Evolutionary conservation across 1,140 invertebrate genomes (phyloP), one percentile per base, ranked within the genome.

Genomic region (Drosophila nebulosa): DNA sequence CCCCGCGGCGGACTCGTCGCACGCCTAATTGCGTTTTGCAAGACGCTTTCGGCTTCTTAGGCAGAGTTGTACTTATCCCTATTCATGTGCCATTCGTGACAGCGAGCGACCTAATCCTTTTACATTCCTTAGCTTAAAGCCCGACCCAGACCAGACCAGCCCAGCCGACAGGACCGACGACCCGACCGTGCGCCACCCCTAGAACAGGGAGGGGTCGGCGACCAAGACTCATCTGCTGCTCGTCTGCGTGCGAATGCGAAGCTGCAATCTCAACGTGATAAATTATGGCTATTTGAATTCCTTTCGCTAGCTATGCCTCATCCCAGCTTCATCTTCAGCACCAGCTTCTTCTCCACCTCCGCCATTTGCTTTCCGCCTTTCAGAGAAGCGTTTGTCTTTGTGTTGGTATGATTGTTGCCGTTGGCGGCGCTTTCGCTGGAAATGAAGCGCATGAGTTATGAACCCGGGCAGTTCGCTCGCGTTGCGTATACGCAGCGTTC

Each of bases 251-350:
- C 52, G 66, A 64, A 67, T 59, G 70, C 58, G 77, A 69, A 80
- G 69, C 78, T 78, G 78, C 78, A 83, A 83, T 83, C 79, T 83
- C 78, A 78, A 83, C 79, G 74, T 83, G 78, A 83, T 83, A 83
- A 83, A 83, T 83, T 78, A 77, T 70, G 71, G 79, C 79, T 74
- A 83, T 81, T 81, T 83, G 75, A 81, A 83, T 81, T 81, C 79
- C 79, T 83, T 81, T 67, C 53, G 53, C 66, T 70, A 18, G 73
- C 61, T 36, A 35, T 39, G 42, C 55, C 50, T 14, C 24, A 9
- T 14, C 35, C 58, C 24, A 16, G 39, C 3, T 35, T 51, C 46
- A 12, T 12, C 46, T 1, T 36, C 22, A 21, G 18, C 6, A 18
- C 30, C 51, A 35, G 1, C 55, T 58, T 16, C 18, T 39, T 32